A percentile compares a stretch with the other conserved stretches of the same genome.
phyloP scores from a whole-genome alignment of 2,888 invertebrate genomes.

The Gastrophysa polygoni region DNA sequence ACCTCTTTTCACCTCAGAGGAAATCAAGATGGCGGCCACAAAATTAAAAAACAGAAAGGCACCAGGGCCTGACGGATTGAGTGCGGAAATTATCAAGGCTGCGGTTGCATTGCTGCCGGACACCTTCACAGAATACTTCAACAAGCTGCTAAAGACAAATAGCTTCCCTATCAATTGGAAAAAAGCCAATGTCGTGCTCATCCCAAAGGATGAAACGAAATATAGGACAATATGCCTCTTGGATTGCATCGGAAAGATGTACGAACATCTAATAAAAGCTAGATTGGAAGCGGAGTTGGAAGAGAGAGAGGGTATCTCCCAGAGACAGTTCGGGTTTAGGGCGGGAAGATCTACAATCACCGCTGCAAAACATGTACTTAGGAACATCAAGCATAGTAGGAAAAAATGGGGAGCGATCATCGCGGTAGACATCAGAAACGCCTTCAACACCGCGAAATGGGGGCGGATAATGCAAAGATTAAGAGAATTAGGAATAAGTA shows the following conservation, averaged over 20 bases:
- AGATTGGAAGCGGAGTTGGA: not conserved
- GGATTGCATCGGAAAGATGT: no score
- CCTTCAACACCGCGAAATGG: constrained; percentile 10
- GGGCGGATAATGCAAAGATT: no score
- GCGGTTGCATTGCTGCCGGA: no score
- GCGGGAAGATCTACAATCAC: not conserved
- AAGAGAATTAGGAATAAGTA: not conserved
- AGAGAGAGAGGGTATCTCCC: not conserved
- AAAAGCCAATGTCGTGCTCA: constrained; percentile 24
- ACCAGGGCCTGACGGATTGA: no score
- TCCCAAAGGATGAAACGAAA: constrained; percentile 5
- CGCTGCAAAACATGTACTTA: not conserved
- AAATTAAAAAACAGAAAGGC: no score
- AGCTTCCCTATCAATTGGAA: constrained; percentile 28
- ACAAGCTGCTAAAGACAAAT: no score
- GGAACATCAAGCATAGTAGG: not conserved
- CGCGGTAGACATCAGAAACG: not conserved
- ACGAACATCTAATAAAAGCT: no score
- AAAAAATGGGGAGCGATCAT: not conserved
- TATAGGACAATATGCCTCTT: constrained; percentile 17
- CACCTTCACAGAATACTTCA: no score
- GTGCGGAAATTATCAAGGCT: no score
- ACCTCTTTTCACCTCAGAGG: no score
- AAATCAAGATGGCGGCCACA: no score
- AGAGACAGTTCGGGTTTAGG: not conserved